A percentile compares a stretch with the other conserved stretches of the same genome.
These are phyloP conservation scores for Hyla sarda DNA, from an alignment of 2,113 vertebrate genomes.

Conservation along the genomic window DNA sequence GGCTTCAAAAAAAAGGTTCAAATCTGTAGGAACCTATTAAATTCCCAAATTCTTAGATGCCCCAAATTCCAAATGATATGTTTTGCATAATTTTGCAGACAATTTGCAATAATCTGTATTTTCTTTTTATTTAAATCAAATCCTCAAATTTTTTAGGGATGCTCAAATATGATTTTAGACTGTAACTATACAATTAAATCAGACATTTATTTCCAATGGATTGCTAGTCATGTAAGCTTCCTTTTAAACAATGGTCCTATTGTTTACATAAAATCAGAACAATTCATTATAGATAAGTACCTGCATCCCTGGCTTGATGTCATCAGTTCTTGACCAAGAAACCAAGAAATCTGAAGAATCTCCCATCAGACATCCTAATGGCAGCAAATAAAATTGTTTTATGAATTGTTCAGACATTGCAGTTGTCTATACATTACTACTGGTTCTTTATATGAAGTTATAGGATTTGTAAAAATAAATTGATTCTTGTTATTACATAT, in stretches of 20 bases:
- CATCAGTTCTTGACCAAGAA: slow-evolving; percentile 52
- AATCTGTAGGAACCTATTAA: neutral
- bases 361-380: slow-evolving; percentile 45
- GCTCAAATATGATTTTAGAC: too few species aligned
- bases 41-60: neutral
- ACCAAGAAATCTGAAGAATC: slow-evolving; percentile 61
- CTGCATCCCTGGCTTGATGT: slow-evolving; percentile 59
- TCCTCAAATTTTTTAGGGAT: too few species aligned
- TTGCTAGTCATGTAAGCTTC: neutral
- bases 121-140: neutral
- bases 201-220: neutral
- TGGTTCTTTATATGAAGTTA: neutral
- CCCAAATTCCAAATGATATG: neutral
- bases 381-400: slow-evolving; percentile 47
- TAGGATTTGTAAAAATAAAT: neutral
- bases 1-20: neutral
- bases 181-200: neutral
- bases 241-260: neutral
- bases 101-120: too few species aligned
- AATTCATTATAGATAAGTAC: slow-evolving; percentile 37
- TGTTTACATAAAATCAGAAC: neutral
- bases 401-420: slow-evolving; percentile 32
- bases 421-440: neutral
- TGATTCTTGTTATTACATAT: neutral
- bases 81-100: neutral